These are phyloP conservation scores for Poecilus cupreus DNA, from an alignment of 2,888 invertebrate species.

Conservation along the genomic window DNA sequence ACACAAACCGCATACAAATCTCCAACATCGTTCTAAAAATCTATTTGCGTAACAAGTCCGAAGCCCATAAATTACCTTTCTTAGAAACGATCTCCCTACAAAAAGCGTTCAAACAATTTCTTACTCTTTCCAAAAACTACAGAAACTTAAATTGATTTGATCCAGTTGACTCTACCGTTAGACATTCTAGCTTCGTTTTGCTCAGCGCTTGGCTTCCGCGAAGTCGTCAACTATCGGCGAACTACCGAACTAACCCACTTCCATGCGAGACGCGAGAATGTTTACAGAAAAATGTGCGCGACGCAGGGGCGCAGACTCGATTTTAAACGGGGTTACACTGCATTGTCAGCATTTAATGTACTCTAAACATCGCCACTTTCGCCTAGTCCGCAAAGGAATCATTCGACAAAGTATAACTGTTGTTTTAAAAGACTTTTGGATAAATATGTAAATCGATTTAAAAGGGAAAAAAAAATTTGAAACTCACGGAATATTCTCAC, in stretches of 20 bases:
- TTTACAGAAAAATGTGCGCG: constrained; percentile 9
- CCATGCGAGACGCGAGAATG: neutral
- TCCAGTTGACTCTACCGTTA: constrained; percentile 13
- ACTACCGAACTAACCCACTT: constrained; percentile 1
- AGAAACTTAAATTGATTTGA: constrained; percentile 31
- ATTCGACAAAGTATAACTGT: too few relatives aligned
- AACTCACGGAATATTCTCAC: too few relatives aligned
- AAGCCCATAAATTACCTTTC: constrained; percentile 28
- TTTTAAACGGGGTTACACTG: too few relatives aligned
- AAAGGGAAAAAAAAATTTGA: too few relatives aligned
- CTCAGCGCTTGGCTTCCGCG: neutral
- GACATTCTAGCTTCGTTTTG: neutral
- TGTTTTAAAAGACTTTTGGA: too few relatives aligned
- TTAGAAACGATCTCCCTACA: constrained; percentile 9
- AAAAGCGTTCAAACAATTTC: constrained; percentile 18
- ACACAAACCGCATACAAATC: neutral
- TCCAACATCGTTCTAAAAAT: constrained; percentile 3
- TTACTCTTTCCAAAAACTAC: constrained; percentile 7
- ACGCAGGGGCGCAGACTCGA: too few relatives aligned
- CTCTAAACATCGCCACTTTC: too few relatives aligned
- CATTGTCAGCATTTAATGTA: too few relatives aligned
- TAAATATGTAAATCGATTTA: too few relatives aligned
- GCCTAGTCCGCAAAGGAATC: too few relatives aligned
- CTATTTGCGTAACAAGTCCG: constrained; percentile 16
- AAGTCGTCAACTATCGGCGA: constrained; percentile 7